A percentile compares a stretch with the other conserved stretches of the same genome.
These are phyloP conservation scores for Bimastos eiseni DNA, from an alignment of 2,888 invertebrate genomes.

Conservation along the genomic window DNA sequence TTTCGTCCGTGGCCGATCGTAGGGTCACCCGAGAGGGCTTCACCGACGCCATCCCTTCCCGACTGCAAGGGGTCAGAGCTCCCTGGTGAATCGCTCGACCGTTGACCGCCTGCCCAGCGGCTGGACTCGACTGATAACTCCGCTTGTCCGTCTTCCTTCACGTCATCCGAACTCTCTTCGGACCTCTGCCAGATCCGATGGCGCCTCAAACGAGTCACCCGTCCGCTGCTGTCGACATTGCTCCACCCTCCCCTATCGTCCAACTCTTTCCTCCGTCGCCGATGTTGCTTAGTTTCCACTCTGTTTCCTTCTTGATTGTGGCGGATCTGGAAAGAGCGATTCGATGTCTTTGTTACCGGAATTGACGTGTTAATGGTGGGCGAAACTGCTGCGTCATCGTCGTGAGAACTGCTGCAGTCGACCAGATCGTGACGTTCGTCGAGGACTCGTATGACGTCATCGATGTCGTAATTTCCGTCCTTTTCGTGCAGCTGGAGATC, in stretches of 20 bases:
- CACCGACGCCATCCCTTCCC: not conserved
- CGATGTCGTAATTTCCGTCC: slow-evolving; percentile 40
- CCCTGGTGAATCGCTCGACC: not conserved
- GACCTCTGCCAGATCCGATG: not conserved
- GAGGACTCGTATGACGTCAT: slow-evolving; percentile 39
- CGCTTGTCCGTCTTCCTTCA: not conserved
- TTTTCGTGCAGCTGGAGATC: slow-evolving; percentile 33
- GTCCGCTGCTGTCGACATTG: not conserved
- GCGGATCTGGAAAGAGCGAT: not conserved
- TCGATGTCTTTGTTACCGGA: not conserved
- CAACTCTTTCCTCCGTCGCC: not conserved
- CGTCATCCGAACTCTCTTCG: not conserved
- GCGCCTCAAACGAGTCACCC: not conserved
- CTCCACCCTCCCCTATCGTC: not conserved
- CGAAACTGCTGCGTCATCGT: slow-evolving; percentile 21
- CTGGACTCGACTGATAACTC: not conserved
- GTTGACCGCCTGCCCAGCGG: not conserved
- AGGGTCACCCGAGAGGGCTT: not conserved
- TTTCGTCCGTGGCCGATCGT: not conserved
- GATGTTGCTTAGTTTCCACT: not conserved
- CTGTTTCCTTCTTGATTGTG: not conserved
- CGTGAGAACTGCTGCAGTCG: not conserved
- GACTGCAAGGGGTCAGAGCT: not conserved
- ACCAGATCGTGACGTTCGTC: slow-evolving; percentile 14
- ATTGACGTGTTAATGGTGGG: not conserved